Evolutionary conservation across 1,140 invertebrate species (phyloP), one percentile per base, ranked within the genome.

Genomic region (Leptoteleia sp.): DNA sequence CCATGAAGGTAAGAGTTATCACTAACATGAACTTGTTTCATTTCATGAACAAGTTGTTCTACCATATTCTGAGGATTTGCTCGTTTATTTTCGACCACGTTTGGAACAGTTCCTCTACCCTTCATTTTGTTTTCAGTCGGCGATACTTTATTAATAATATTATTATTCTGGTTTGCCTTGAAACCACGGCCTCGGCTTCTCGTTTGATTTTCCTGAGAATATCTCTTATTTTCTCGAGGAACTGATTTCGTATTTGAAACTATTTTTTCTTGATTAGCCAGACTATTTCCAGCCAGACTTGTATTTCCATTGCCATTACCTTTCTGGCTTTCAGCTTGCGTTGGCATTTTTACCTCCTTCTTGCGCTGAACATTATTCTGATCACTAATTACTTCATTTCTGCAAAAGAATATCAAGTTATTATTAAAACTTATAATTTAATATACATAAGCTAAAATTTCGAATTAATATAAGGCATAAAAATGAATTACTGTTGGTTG

Each of bases 11-110:
- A 85, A 33, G 61, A 70, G 11, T 85, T 83, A 72, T 91, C 91
- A 19, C 84, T 85, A 47, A 91, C 70, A 70, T 82, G 89, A 65
- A 91, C 79, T 55, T 90, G 88, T 73, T 88, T 89, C 83, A 91
- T 87, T 17, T 91, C 90, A 59, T 88, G 90, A 65, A 87, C 83
- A 25, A 91, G 64, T 31, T 90, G 85, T 11, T 89, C 83, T 7
- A 85, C 84, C 8, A 82, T 70, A 22, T 85, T 83, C 12, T 84
- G 84, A 35, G 65, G 54, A 64, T 83, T 86, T 72, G 84, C 88
- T 72, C 83, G 83, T 81, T 84, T 85, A 50, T 84, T 82, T 13
- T 89, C 87, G 9, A 73, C 38, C 31, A 38, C 64, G 4, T 83
- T 81, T 4, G 71, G 61, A 19, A 84, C 78, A 7, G 68, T 64